Base-by-base conservation (phyloP, 2,113 vertebrate genomes). In the Serilophus lunatus region DNA sequence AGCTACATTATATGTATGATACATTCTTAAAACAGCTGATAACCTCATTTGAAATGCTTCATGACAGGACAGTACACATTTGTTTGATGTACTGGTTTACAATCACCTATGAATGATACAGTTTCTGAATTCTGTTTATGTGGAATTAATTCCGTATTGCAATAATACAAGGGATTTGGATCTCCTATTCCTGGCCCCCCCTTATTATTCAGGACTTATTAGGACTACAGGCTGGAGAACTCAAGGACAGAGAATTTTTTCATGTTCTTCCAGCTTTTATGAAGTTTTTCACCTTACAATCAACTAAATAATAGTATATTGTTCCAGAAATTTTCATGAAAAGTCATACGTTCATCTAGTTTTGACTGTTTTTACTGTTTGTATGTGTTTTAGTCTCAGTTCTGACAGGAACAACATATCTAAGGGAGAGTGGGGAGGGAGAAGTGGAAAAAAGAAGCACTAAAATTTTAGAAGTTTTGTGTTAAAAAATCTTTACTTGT, bases 361-460 rank as follows among this genome's bases (percentile, higher is more conserved):
- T 87, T 47, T 16, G 22, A 47, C 29, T 81, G 1, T 63, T 78
- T 87, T 56, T 23, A 13, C 23, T 80, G 13, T 54, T 82, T 60
- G 3, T 69, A 4, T 56, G 13, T 76, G 17, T 45, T 69, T 77
- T n/a, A 88, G 24, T 70, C 94, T 51, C 40, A 60, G 6, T 60
- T 83, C 47, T 88, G 29, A 38, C 28, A 78, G 53, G 26, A 75
- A n/a, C 51, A 82, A 12, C 13, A 2, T 50, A 28, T 64, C 24
- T 42, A 44, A 12, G 24, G 13, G 5, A 5, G 5, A 5, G 5
- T 6, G 0, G 11, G 2, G 18, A 28, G 31, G 19, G 13, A 88
- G 33, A 85, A 88, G 4, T 23, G 11, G 28, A 36, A 25, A 54
- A n/a, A 70, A 10, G 22, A 85, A 57, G 25, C 22, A 35, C 63